Evolutionary conservation across 2,797 vertebrate genomes (phyloP).

Genomic region (Thripadectes ignobilis): DNA sequence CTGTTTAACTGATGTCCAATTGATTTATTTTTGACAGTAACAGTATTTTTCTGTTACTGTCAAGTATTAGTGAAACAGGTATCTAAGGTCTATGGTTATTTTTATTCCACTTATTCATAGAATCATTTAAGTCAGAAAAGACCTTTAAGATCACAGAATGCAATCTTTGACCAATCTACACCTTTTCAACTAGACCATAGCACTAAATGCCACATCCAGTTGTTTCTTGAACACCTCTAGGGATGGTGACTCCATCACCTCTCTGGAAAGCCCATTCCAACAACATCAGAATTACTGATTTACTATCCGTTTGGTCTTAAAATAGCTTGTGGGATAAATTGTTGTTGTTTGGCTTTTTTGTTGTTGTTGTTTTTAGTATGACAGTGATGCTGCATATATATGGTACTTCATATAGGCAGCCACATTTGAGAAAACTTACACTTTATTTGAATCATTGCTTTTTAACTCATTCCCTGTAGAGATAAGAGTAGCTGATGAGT

Average conservation of each 20-base stretch:
- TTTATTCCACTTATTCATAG: background rate
- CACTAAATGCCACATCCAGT: background rate
- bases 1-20: background rate
- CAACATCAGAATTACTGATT: background rate
- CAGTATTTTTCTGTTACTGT: background rate
- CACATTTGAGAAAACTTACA: background rate
- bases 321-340: background rate
- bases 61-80: background rate
- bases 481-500: background rate
- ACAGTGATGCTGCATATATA: background rate
- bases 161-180: background rate
- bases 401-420: background rate
- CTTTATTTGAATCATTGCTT: background rate
- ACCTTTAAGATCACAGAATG: background rate
- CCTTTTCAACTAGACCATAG: background rate
- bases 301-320: background rate
- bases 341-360: too few relatives aligned
- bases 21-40: background rate
- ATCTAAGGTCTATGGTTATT: background rate
- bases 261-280: background rate
- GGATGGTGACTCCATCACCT: too few relatives aligned
- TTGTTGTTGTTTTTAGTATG: background rate
- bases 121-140: background rate
- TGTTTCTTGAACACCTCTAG: background rate
- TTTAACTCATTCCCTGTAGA: background rate